Conservation (phyloP, 1,140 invertebrate species). For the Lutraria rhynchaena region DNA sequence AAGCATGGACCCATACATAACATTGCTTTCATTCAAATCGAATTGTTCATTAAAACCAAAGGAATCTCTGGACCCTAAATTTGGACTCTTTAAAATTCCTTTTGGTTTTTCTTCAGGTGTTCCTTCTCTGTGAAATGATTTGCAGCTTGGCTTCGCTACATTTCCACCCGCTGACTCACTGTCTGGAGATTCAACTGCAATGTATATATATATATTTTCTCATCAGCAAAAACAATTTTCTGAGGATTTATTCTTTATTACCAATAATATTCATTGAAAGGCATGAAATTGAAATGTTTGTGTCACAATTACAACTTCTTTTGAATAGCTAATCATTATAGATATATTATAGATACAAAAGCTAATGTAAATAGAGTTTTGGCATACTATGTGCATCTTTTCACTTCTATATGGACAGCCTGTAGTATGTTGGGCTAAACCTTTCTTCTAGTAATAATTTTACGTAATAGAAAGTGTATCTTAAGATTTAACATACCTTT, state of each 20-base stretch:
- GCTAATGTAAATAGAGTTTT: background rate
- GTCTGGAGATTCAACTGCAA: no score
- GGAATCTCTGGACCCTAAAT: background rate
- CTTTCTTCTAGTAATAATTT: background rate
- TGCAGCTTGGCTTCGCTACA: background rate
- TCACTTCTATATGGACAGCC: background rate
- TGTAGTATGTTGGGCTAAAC: background rate
- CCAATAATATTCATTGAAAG: no score
- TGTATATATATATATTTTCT: no score
- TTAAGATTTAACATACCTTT: background rate
- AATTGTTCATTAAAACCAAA: slow-evolving; percentile 26
- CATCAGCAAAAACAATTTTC: no score
- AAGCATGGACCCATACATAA: slow-evolving; percentile 6
- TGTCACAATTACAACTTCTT: no score
- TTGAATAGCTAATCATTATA: no score
- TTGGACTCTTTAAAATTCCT: slow-evolving; percentile 11
- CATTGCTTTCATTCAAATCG: background rate
- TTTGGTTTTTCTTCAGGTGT: background rate
- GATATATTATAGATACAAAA: background rate
- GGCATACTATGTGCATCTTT: background rate
- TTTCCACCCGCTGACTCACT: no score
- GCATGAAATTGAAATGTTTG: no score
- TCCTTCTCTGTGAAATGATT: background rate
- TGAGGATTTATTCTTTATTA: no score
- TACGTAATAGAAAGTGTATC: background rate